Evolutionary conservation across 2,113 vertebrate species (phyloP).

Genomic region (Numida meleagris): DNA sequence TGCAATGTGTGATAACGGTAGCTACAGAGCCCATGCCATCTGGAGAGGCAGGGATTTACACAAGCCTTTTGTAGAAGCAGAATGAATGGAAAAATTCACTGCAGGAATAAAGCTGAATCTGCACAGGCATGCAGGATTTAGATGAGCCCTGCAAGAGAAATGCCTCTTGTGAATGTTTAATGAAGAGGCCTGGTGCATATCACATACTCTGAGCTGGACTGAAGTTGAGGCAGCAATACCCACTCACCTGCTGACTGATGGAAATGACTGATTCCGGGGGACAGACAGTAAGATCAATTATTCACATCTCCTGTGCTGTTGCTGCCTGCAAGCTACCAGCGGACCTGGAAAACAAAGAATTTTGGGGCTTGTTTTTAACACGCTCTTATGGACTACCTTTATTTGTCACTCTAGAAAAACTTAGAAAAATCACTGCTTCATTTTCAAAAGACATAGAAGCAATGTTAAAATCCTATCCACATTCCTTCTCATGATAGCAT

Average conservation of each 20-base stretch:
- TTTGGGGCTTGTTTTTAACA: slow-evolving; percentile 60
- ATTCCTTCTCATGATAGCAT: not conserved
- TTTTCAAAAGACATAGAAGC: not conserved
- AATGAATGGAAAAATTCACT: not conserved
- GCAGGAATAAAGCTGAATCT: slow-evolving; percentile 34
- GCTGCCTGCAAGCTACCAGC: slow-evolving; percentile 36
- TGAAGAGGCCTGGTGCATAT: slow-evolving; percentile 45
- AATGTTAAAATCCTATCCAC: not conserved
- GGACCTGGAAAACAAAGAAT: slow-evolving; percentile 37
- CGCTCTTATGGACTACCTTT: not conserved
- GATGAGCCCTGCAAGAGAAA: slow-evolving; percentile 24
- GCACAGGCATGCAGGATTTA: not conserved
- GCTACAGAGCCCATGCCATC: not conserved
- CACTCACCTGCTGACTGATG: slow-evolving; percentile 68
- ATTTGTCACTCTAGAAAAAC: not conserved
- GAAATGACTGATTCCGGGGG: slow-evolving; percentile 67
- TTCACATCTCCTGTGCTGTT: slow-evolving; percentile 54
- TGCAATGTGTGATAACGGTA: not conserved
- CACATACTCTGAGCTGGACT: slow-evolving; percentile 38
- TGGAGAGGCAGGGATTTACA: not conserved
- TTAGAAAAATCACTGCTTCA: slow-evolving; percentile 28
- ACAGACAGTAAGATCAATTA: slow-evolving; percentile 74
- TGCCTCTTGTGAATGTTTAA: slow-evolving; percentile 28
- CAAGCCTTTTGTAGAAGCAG: not conserved
- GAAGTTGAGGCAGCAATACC: slow-evolving; percentile 54